phyloP scores from a whole-genome alignment of 2,888 invertebrate genomes.

The Cheiracanthium punctorium region DNA sequence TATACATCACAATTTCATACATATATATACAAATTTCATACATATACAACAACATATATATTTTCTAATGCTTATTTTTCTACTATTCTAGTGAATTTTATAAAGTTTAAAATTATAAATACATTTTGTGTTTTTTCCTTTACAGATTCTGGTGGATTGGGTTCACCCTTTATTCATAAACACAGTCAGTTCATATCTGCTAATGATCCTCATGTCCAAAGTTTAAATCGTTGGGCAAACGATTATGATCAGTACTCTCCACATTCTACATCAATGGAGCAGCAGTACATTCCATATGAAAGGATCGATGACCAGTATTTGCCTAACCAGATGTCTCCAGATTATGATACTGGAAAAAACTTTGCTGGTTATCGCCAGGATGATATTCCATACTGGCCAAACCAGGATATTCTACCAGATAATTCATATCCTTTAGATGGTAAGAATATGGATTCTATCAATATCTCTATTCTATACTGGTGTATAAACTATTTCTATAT shows the following conservation, averaged over 20 bases:
- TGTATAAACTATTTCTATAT: no score
- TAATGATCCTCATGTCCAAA: conserved; percentile 53
- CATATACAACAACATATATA: no score
- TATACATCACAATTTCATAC: no score
- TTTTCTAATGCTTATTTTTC: no score
- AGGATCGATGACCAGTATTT: conserved; percentile 47
- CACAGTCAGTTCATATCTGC: conserved; percentile 70
- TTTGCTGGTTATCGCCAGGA: conserved; percentile 41
- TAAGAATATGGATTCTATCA: no score
- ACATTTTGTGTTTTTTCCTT: not conserved
- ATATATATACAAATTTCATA: no score
- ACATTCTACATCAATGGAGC: conserved; percentile 18
- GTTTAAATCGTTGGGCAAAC: conserved; percentile 37
- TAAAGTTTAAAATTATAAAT: no score
- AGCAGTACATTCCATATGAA: conserved; percentile 47
- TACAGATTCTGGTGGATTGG: conserved; percentile 43
- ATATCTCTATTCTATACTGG: no score
- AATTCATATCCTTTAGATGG: conserved; percentile 41
- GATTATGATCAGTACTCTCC: conserved; percentile 61
- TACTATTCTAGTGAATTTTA: no score
- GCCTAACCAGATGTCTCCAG: conserved; percentile 32
- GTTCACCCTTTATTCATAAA: conserved; percentile 62
- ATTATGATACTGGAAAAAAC: conserved; percentile 43
- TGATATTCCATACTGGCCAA: conserved; percentile 44
- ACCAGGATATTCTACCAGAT: conserved; percentile 35